Evolutionary conservation across 2,888 invertebrate species (phyloP), one percentile per base, ranked within the genome.

Genomic region (Ellobium chinense): DNA sequence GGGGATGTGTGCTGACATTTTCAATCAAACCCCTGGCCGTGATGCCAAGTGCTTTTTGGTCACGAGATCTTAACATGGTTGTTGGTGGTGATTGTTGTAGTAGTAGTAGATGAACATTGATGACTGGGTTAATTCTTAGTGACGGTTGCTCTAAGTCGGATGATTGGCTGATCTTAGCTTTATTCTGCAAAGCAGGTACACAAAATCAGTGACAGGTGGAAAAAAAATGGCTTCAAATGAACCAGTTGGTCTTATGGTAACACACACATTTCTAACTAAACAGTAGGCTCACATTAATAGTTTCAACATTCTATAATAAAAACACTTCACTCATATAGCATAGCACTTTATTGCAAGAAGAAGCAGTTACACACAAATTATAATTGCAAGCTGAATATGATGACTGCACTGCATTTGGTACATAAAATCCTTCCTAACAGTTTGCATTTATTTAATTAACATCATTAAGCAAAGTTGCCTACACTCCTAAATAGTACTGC

Each of bases 101-200:
- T 34, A 68, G 77, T 69, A 62, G 69, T 69, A 78, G 70, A 31
- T 78, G 78, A 63, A 58, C 58, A 63, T 60, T 70, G 70, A 78
- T 69, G 78, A 54, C 78, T 78, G 78, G 70, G 62, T 46, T 78
- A 78, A 63, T 70, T 78, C 78, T 78, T 78, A 78, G 63, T 78
- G 78, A 39, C 63, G 78, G 78, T 70, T 78, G 70, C 62, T 78
- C 70, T 78, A 78, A 78, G 63, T 39, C 62, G 70, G 78, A 78
- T 78, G 78, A 70, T 46, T 70, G 60, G 78, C 78, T 78, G 78
- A 78, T 78, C 78, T 78, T 78, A 78, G 78, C 31, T 46, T 78
- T 78, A 78, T 39, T 78, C 78, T 78, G 78, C 78, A 78, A 78
- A 78, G 78, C 78, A 78, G 69, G 78, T 72, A 78, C 62, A 78